These are phyloP conservation scores for Pseudomyrmex cubaensis DNA, from an alignment of 1,140 invertebrate species.

Conservation along the genomic window DNA sequence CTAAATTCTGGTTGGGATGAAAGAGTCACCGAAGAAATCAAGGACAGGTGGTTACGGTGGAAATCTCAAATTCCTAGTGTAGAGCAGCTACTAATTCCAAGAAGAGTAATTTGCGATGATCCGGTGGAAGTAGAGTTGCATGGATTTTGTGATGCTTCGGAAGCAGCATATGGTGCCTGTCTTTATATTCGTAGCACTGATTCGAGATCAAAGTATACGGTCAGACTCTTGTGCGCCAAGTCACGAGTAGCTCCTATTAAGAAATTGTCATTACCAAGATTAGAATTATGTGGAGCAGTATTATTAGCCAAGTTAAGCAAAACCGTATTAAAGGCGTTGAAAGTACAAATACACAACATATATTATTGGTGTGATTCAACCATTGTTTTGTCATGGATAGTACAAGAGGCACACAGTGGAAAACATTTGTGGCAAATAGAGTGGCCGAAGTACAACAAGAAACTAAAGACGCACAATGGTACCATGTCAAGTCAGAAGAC, in stretches of 20 bases:
- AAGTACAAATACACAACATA: neutral
- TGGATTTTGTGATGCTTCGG: no score
- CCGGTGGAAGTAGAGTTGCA: no score
- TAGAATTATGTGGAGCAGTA: neutral
- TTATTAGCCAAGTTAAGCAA: neutral
- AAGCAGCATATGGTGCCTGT: no score
- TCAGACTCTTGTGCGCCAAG: slow-evolving; percentile 18
- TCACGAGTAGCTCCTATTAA: slow-evolving; percentile 42
- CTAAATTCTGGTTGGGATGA: no score
- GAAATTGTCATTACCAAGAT: neutral
- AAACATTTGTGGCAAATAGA: slow-evolving; percentile 81
- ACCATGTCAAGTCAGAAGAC: slow-evolving; percentile 73
- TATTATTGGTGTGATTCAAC: slow-evolving; percentile 80
- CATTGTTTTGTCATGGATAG: slow-evolving; percentile 73
- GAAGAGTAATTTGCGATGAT: no score
- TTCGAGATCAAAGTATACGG: no score
- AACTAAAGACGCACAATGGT: slow-evolving; percentile 68
- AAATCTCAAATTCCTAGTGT: no score
- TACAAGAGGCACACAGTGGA: slow-evolving; percentile 62
- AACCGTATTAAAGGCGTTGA: neutral
- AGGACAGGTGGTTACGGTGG: no score
- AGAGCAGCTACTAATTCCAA: no score
- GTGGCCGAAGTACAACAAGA: slow-evolving; percentile 78
- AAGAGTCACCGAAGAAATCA: no score
- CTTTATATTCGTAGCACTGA: no score